Conservation (phyloP, 2,113 vertebrate species). For the Menura novaehollandiae region DNA sequence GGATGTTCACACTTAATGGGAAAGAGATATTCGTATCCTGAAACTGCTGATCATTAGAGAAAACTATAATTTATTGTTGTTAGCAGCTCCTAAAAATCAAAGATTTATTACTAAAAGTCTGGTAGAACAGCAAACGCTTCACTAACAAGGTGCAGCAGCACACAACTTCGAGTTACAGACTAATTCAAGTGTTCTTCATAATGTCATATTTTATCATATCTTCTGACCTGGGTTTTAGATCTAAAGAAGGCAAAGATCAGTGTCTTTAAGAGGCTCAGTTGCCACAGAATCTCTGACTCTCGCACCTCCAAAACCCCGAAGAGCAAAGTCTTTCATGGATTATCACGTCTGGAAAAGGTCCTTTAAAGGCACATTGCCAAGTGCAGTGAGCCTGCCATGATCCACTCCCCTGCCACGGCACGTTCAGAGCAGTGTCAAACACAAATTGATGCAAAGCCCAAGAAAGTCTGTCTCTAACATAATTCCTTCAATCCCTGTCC, state of each 20-base stretch:
- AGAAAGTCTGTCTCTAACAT: neutral
- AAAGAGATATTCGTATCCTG: neutral
- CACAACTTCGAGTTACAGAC: neutral
- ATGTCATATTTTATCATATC: neutral
- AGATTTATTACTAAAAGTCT: neutral
- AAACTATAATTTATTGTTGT: neutral
- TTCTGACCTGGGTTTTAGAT: neutral
- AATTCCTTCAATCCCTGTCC: neutral
- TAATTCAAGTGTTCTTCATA: neutral
- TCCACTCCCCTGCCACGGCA: neutral
- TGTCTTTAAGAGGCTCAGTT: neutral
- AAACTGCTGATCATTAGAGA: neutral
- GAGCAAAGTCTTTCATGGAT: neutral
- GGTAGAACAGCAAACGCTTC: neutral
- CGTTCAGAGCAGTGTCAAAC: neutral
- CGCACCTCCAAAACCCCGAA: neutral
- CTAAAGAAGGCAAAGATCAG: neutral
- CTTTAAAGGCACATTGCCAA: neutral
- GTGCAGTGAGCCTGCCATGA: neutral
- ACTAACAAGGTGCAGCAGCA: neutral
- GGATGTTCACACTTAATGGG: neutral
- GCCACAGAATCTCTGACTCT: neutral
- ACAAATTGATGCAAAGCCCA: neutral
- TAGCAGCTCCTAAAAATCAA: neutral
- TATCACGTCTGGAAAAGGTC: fast-evolving